These are phyloP conservation scores for Bryconaethiops microstoma DNA, from an alignment of 2,797 vertebrate species.

Conservation along the genomic window DNA sequence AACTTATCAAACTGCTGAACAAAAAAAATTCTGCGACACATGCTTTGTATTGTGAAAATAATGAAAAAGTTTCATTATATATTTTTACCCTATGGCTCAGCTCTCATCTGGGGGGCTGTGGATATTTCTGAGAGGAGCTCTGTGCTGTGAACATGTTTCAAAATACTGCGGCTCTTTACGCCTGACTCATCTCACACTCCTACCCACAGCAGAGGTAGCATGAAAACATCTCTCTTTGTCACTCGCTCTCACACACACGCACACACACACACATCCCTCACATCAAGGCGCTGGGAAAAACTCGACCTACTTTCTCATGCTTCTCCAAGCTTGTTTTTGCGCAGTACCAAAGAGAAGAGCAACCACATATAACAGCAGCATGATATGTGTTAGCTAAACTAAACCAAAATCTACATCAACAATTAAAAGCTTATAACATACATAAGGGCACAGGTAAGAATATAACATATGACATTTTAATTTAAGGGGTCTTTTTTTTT, in stretches of 20 bases:
- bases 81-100: not conserved
- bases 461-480: not conserved
- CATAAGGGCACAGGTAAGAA: not conserved
- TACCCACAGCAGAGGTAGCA: slow-evolving; percentile 30
- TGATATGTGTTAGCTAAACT: not conserved
- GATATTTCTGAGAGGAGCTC: not conserved
- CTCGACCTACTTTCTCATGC: slow-evolving; percentile 66
- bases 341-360: slow-evolving; percentile 42
- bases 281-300: slow-evolving; percentile 37
- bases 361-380: slow-evolving; percentile 11
- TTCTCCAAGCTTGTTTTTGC: slow-evolving; percentile 44
- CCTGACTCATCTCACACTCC: slow-evolving; percentile 44
- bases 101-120: not conserved
- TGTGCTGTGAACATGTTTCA: not conserved
- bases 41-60: not conserved
- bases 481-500: not conserved
- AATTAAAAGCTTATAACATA: not conserved
- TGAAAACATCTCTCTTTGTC: slow-evolving; percentile 34
- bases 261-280: slow-evolving; percentile 11
- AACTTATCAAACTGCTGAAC: too few relatives aligned
- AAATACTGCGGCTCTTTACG: slow-evolving; percentile 17
- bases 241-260: too few relatives aligned
- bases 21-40: too few relatives aligned
- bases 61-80: not conserved
- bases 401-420: not conserved